A percentile compares a stretch with the other conserved stretches of the same genome.
These are phyloP conservation scores for Zaprionus bogoriensis DNA, from an alignment of 2,888 invertebrate genomes.

Conservation along the genomic window DNA sequence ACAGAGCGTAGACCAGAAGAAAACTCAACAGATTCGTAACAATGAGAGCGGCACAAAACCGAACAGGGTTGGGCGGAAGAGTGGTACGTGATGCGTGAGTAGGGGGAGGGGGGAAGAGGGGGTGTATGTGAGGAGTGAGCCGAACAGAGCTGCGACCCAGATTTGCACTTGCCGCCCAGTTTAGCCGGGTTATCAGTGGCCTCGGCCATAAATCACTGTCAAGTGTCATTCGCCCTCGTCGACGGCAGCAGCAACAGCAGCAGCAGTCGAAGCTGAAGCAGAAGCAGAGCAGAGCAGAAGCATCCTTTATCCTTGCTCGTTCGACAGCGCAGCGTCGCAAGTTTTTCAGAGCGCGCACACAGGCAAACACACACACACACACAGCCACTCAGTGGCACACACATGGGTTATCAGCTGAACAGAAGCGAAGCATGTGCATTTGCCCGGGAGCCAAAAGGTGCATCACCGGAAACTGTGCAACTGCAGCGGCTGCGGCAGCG, in stretches of 20 bases:
- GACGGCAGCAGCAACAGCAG: conserved; percentile 16
- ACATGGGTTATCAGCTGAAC: conserved; percentile 13
- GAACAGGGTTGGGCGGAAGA: neutral
- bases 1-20: conserved; percentile 16
- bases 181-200: conserved; percentile 78
- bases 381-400: conserved; percentile 12
- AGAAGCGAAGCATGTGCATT: conserved; percentile 56
- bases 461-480: conserved; percentile 64
- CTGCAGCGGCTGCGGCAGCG: conserved; percentile 14
- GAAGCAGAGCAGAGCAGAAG: conserved; percentile 30
- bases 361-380: conserved; percentile 32
- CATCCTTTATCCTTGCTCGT: conserved; percentile 56
- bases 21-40: conserved; percentile 53
- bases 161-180: conserved; percentile 73
- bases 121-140: conserved; percentile 29
- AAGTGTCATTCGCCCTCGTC: conserved; percentile 80
- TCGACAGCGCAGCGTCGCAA: conserved; percentile 44
- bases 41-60: conserved; percentile 25
- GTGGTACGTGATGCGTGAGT: neutral
- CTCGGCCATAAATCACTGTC: conserved; percentile 82
- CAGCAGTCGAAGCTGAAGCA: too few species aligned
- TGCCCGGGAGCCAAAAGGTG: conserved; percentile 63
- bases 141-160: conserved; percentile 43
- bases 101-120: neutral
- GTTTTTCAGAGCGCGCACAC: conserved; percentile 40